Conservation (phyloP, 2,113 vertebrate genomes). For the Psilopogon haemacephalus region DNA sequence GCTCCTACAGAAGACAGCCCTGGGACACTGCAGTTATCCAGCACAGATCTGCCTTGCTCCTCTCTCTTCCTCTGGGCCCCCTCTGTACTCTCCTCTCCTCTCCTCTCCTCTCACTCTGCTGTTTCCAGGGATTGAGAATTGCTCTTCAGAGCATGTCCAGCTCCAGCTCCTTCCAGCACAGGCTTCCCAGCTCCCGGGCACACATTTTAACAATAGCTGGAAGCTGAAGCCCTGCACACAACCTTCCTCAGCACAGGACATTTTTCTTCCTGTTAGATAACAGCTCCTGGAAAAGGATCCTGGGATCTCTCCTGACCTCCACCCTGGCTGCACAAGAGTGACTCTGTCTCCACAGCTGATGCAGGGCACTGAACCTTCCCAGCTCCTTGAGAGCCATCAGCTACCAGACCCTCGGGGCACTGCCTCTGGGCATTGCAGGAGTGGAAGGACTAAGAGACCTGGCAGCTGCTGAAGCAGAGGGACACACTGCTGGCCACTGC, state of each 20-base stretch:
- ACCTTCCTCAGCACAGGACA: background rate
- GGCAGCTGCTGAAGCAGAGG: background rate
- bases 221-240: background rate
- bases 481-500: background rate
- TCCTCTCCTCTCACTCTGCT: background rate
- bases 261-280: conserved; percentile 30
- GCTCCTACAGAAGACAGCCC: background rate
- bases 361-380: background rate
- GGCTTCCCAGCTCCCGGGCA: background rate
- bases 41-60: background rate
- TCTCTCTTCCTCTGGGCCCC: background rate
- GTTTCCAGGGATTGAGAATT: background rate
- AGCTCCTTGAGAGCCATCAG: background rate
- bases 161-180: background rate
- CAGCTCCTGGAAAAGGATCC: background rate
- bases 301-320: background rate
- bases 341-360: background rate
- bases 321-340: background rate
- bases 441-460: background rate
- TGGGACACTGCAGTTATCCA: background rate
- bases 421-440: background rate
- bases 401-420: background rate
- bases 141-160: background rate
- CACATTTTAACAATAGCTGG: conserved; percentile 19
- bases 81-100: background rate